These are phyloP conservation scores for Anas capensis DNA, from an alignment of 2,797 vertebrate genomes.

Conservation along the genomic window DNA sequence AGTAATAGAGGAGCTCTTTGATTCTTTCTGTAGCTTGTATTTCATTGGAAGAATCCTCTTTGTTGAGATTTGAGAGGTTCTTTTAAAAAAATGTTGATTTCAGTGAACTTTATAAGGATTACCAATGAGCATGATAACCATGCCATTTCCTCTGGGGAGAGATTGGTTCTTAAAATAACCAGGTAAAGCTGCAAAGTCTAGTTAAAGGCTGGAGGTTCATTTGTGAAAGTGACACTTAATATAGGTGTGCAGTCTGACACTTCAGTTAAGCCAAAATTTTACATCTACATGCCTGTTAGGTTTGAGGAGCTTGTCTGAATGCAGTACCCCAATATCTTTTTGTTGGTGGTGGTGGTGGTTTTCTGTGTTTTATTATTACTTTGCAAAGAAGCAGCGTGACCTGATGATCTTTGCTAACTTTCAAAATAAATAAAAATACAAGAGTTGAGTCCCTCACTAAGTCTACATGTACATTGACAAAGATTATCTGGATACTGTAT, in stretches of 20 bases:
- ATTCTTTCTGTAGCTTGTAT: not conserved
- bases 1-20: not conserved
- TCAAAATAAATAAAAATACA: not conserved
- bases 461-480: not conserved
- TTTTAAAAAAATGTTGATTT: not conserved
- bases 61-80: not conserved
- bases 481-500: not conserved
- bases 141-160: not conserved
- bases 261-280: not conserved
- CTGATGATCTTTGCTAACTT: not conserved
- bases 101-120: not conserved
- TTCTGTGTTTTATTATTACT: not conserved
- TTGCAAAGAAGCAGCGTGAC: not conserved
- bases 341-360: not conserved
- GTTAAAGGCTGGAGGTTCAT: not conserved
- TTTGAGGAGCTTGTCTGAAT: not conserved
- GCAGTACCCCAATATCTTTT: not conserved
- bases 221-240: not conserved
- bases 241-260: not conserved
- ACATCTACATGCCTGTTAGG: rapidly evolving
- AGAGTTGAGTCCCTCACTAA: not conserved
- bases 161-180: not conserved
- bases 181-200: not conserved
- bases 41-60: not conserved
- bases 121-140: not conserved